Conservation (phyloP, 2,113 vertebrate species). For the Cebus imitator region DNA sequence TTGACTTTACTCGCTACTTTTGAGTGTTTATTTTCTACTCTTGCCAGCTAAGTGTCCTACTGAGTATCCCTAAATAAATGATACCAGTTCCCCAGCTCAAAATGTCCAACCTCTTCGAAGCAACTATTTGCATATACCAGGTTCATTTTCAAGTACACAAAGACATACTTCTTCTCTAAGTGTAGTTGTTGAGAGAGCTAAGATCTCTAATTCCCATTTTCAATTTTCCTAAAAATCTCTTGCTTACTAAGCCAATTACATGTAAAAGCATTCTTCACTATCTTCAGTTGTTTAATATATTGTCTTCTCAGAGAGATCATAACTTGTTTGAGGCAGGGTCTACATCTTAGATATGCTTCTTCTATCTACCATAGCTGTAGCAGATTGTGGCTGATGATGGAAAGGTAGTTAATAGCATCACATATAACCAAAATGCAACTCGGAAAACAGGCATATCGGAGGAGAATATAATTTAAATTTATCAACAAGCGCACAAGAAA, state of each 20-base stretch:
- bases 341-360: conserved; percentile 19
- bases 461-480: neutral
- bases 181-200: neutral
- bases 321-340: neutral
- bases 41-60: neutral
- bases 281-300: neutral
- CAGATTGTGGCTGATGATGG: neutral
- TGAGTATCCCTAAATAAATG: neutral
- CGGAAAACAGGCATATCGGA: neutral
- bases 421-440: conserved; percentile 9
- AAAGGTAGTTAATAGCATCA: neutral
- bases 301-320: conserved; percentile 4
- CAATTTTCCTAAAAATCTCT: neutral
- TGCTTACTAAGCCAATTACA: neutral
- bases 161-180: neutral
- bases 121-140: neutral
- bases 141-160: neutral
- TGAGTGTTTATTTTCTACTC: neutral
- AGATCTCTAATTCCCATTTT: neutral
- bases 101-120: neutral
- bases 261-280: neutral
- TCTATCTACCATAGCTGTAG: neutral
- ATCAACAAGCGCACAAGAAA: neutral
- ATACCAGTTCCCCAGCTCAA: neutral
- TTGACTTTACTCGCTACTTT: neutral